Base-by-base conservation (phyloP, 2,113 vertebrate species). In the Macquaria australasica region DNA sequence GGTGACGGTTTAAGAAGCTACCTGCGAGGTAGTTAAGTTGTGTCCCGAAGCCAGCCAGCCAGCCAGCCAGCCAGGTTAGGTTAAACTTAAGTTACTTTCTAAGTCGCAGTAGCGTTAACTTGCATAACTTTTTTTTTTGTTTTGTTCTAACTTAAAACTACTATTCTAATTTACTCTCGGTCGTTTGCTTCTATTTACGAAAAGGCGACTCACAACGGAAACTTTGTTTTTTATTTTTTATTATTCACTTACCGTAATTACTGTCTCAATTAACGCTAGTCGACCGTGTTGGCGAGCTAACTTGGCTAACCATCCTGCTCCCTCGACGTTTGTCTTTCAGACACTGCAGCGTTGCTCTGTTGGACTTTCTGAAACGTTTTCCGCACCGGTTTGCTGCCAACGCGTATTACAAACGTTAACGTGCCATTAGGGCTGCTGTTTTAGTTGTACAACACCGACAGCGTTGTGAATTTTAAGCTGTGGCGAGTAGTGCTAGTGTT, bases 401-500 rank as follows among this genome's bases (percentile, higher is more conserved):
- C 50, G 15, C 21, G 5, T 39, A 45, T 79, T 43, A 48, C 4
- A 15, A 48, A 15, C 7, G 2, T 6, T 41, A 78, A 67, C 18
- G 15, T 3, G 23, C 5, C 28, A 31, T 2, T 0, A 1, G 31
- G 2, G 6, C 20, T 11, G 23, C 6, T 41, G 0, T 70, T 70
- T 11, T 50, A 34, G 31, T 78, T 88, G 4, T 66, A 8, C 8
- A 60, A 79, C 23, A 14, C 3, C 50, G 25, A 21, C 50, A 45
- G 43, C 23, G 53, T 3, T 31, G 53, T 41, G 60, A 43, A 23
- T 55, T 55, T 12, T 18, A 83, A 53, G 31, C 73, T 79, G 55
- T 66, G 77, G 80, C 9, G 21, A 37, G 60, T n/a, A 9, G 74
- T 71, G 86, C 84, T 83, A 58, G 71, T 25, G 81, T 39, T 88